phyloP scores from a whole-genome alignment of 2,113 vertebrate genomes.

The Channa argus region DNA sequence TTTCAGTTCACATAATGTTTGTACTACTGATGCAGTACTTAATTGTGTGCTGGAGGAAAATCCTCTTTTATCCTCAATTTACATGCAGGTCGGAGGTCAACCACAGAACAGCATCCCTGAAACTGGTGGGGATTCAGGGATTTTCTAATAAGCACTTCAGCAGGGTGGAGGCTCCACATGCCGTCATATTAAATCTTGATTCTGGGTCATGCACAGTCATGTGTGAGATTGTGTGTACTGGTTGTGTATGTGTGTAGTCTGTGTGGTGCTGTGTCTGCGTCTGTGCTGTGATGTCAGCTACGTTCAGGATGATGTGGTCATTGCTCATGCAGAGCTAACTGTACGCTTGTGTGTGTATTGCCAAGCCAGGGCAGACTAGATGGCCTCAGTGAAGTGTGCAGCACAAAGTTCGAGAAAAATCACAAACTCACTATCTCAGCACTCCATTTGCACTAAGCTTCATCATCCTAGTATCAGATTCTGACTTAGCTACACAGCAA shows the following conservation, averaged over 20 bases:
- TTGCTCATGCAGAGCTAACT: neutral
- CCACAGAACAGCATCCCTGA: slow-evolving; percentile 25
- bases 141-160: slow-evolving; percentile 51
- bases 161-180: slow-evolving; percentile 32
- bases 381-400: slow-evolving; percentile 63
- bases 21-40: neutral
- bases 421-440: slow-evolving; percentile 50
- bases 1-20: neutral
- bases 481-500: slow-evolving; percentile 24
- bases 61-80: slow-evolving; percentile 39
- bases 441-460: slow-evolving; percentile 47
- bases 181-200: slow-evolving; percentile 44
- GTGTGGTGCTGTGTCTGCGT: neutral
- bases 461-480: slow-evolving; percentile 71
- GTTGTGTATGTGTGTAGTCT: neutral
- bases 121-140: slow-evolving; percentile 41
- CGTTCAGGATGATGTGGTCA: slow-evolving; percentile 26
- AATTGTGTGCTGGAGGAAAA: slow-evolving; percentile 23
- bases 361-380: slow-evolving; percentile 46
- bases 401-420: slow-evolving; percentile 36
- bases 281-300: slow-evolving; percentile 14
- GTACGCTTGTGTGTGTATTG: slow-evolving; percentile 17
- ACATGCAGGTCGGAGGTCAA: slow-evolving; percentile 45
- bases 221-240: neutral
- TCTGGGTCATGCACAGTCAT: slow-evolving; percentile 51